Evolutionary conservation across 1,140 invertebrate genomes (phyloP), one percentile per base, ranked within the genome.

Genomic region (Trinorchestia longiramus): DNA sequence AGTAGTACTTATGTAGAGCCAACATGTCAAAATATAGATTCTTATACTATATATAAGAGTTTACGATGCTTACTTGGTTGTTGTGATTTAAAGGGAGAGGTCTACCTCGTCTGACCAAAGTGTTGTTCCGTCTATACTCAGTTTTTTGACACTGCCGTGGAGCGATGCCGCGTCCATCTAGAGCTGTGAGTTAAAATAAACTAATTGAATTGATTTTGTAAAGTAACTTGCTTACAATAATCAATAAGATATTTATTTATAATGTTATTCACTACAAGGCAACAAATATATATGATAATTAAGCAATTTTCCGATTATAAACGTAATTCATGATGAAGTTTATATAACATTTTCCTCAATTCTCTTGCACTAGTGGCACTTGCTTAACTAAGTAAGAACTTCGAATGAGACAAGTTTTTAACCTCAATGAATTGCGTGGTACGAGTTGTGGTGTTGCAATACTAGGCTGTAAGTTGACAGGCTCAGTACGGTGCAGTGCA

Each of bases 131-230:
- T 95, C 95, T 96, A 96, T 96, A 96, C 95, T 96, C 87, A 96
- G 95, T 96, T 96, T 96, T 96, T 95, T 96, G 95, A 96, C 95
- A 95, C 88, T 95, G 44, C 87, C 47, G 95, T 95, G 96, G 95
- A 96, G 96, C 94, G 95, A 96, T 96, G 96, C 96, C 96, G 96
- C 96, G 96, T 96, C 96, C 96, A 95, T 43, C 95, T 87, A 95
- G 96, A 96, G 96, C 96, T 96, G 96, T 96, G 96, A 96, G 96
- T 96, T 96, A 87, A 41, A 19, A 42, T 90, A 90, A 23, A 77
- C 62, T 23, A 77, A 77, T 77, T 77, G 28, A 77, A 23, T 77
- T 77, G 28, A 77, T 77, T 77, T 23, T 11, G 28, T 19, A 36
- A 77, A 77, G 28, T 77, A 23, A 77, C 28, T 11, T 3, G 62